Conservation (phyloP, 2,797 vertebrate species). For the Melopsittacus undulatus region DNA sequence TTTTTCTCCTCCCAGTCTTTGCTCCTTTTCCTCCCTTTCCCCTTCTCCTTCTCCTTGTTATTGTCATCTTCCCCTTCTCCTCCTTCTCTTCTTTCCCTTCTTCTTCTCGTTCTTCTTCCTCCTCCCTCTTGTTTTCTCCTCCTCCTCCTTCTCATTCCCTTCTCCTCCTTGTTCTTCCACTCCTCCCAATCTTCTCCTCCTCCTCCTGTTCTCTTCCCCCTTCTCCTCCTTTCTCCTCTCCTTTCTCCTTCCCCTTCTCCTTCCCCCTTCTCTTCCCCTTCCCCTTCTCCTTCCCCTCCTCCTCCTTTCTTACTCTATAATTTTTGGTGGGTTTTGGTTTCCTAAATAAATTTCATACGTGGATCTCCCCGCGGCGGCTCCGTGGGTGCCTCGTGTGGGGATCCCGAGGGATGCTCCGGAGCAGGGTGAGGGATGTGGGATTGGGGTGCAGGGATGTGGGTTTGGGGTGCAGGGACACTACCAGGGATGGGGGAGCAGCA, state of each 20-base stretch:
- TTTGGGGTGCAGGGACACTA: too few species aligned
- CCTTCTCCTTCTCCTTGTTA: background rate
- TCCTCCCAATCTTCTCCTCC: background rate
- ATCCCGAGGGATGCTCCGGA: fast-evolving
- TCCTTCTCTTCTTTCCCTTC: too few species aligned
- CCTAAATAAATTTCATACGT: conserved; percentile 73
- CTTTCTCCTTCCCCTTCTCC: background rate
- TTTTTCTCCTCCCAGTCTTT: background rate
- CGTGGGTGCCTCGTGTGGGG: background rate
- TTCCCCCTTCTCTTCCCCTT: fast-evolving
- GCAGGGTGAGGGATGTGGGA: background rate
- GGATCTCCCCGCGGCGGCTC: background rate
- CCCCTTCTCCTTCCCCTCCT: background rate
- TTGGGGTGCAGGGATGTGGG: background rate
- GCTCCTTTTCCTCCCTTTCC: background rate
- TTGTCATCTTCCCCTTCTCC: too few species aligned
- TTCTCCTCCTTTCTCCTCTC: too few species aligned
- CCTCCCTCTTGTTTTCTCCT: too few species aligned
- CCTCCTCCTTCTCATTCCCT: background rate
- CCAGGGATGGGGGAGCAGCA: background rate
- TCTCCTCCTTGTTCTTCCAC: too few species aligned
- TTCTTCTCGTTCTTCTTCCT: too few species aligned
- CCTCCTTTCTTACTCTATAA: background rate
- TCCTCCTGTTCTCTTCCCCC: background rate
- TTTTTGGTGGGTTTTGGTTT: conserved; percentile 55